A percentile compares a stretch with the other conserved stretches of the same genome.
These are phyloP conservation scores for Aradophagus sp. DNA, from an alignment of 1,140 invertebrate species.

Conservation along the genomic window DNA sequence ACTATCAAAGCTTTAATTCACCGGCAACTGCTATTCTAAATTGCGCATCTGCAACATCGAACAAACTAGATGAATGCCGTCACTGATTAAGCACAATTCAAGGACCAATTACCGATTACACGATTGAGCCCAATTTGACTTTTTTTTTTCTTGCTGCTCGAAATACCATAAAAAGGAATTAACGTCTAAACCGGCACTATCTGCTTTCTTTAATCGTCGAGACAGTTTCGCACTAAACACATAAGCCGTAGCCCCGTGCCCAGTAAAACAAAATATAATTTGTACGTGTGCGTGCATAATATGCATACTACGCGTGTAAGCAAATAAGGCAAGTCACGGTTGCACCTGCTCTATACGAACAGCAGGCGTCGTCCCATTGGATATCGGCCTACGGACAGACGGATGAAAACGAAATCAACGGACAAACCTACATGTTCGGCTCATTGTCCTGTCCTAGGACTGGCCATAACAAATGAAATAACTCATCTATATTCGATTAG, in stretches of 20 bases:
- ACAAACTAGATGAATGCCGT: too few species aligned
- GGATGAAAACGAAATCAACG: slow-evolving; percentile 47
- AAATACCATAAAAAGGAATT: slow-evolving; percentile 12
- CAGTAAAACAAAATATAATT: too few species aligned
- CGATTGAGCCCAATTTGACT: too few species aligned
- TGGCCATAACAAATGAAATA: slow-evolving; percentile 37
- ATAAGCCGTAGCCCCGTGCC: too few species aligned
- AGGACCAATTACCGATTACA: too few species aligned
- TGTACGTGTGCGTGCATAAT: too few species aligned
- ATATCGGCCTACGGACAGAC: slow-evolving; percentile 60
- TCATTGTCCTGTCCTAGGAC: slow-evolving; percentile 61
- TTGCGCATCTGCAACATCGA: too few species aligned
- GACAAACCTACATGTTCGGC: slow-evolving; percentile 41
- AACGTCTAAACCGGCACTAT: slow-evolving; percentile 6
- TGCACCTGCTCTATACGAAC: slow-evolving; percentile 66
- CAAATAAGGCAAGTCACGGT: slow-evolving; percentile 67
- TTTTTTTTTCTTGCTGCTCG: neutral
- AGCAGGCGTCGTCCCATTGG: slow-evolving; percentile 60
- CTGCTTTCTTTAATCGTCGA: slow-evolving; percentile 27
- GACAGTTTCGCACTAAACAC: slow-evolving; percentile 25
- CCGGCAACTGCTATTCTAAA: too few species aligned
- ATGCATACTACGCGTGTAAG: slow-evolving; percentile 52
- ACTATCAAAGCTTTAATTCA: too few species aligned
- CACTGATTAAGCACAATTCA: too few species aligned
- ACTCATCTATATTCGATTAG: slow-evolving; percentile 51